Evolutionary conservation across 2,888 invertebrate species (phyloP), one percentile per base, ranked within the genome.

Genomic region (Orthonevra nobilis): DNA sequence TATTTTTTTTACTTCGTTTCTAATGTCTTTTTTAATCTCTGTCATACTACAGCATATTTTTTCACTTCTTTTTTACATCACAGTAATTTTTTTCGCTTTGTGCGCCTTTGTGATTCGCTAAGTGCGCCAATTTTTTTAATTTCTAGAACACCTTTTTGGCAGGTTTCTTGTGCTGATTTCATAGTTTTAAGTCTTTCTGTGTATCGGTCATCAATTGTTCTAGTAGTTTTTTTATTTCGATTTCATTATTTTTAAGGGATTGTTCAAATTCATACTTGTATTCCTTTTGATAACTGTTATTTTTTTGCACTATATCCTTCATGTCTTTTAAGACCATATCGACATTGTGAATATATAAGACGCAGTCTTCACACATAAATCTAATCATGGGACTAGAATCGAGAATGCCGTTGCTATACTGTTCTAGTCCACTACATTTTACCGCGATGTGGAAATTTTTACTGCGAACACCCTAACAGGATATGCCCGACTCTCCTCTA

Each of bases 391-490:
- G 19, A 20, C 6, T 20, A 1, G 40, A 19, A 10, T 3, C 20
- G 19, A 40, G 40, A 19, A 40, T 40, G 12, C 20, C 20, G 6
- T 20, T 20, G 12, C n/a, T 40, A 17, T 20, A 19, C 6, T 20
- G 40, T 10, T 40, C 20, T 10, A 40, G 5, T 10, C 40, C 40
- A 10, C 40, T 40, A 20, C 40, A 40, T 40, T 40, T 40, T 19
- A 20, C n/a, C 10, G 40, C n/a, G 10, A 2, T 20, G 20, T 40
- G 20, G 9, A 19, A 40, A 3, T 1, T n/a, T 30, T 30, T 30
- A 3, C 30, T 1, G 30, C 30, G n/a, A 1, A 7, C 7, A 3
- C 40, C 40, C 12, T 10, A 4, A 5, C 40, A 40, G 7, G 7
- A 9, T 40, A 40, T 20, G 6, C 20, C 40, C 19, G 40, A 20